Evolutionary conservation across 2,888 invertebrate species (phyloP).

Genomic region (Cyclophora albipunctata): DNA sequence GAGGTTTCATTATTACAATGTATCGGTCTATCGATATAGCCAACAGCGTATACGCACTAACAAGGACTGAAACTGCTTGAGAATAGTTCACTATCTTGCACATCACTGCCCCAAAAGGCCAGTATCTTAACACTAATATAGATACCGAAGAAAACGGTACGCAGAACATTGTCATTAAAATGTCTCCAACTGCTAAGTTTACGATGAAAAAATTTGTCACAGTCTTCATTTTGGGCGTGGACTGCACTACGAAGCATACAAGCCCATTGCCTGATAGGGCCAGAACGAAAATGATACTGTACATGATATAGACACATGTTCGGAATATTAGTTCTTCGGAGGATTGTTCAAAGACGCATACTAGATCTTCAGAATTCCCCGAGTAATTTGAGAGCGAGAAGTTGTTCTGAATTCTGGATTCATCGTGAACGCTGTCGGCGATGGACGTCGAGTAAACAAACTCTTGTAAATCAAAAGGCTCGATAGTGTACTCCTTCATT

Average conservation of each 20-base stretch:
- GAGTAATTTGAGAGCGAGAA: too few species aligned
- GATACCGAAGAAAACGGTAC: constrained; percentile 93
- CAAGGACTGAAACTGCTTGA: constrained; percentile 86
- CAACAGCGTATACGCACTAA: constrained; percentile 92
- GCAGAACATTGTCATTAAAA: constrained; percentile 92
- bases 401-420: too few species aligned
- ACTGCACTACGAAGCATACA: constrained; percentile 90
- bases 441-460: too few species aligned
- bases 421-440: too few species aligned
- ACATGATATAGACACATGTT: constrained; percentile 80
- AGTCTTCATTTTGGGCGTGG: constrained; percentile 90
- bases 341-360: too few species aligned
- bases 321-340: constrained; percentile 56
- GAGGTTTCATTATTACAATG: constrained; percentile 91
- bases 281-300: constrained; percentile 81
- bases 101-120: constrained; percentile 90
- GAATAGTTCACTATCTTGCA: constrained; percentile 90
- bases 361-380: too few species aligned
- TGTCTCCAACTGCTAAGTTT: constrained; percentile 91
- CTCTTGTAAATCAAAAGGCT: too few species aligned
- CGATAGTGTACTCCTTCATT: too few species aligned
- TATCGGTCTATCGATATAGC: constrained; percentile 94
- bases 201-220: constrained; percentile 95
- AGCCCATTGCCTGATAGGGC: constrained; percentile 84
- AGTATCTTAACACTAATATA: constrained; percentile 85